Conservation (phyloP, 2,888 invertebrate genomes). For the Dinocampus coccinellae region DNA sequence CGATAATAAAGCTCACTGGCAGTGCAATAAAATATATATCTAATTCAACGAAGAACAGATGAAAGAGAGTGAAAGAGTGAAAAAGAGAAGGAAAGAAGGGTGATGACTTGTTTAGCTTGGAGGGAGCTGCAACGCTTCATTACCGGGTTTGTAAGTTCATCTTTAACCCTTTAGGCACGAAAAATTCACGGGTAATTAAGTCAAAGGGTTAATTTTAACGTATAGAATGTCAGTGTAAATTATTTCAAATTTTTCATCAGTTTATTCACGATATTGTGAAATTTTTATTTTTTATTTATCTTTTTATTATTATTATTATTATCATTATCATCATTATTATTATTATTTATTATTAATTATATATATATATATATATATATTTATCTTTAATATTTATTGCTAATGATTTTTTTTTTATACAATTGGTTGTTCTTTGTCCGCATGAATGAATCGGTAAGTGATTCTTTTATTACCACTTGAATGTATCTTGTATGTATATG, state of each 20-base stretch:
- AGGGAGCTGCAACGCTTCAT: slow-evolving; percentile 61
- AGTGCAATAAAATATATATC: slow-evolving; percentile 65
- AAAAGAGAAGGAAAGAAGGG: slow-evolving; percentile 39
- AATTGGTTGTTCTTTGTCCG: not conserved
- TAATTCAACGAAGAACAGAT: no score
- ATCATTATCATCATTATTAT: not conserved
- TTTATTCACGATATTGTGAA: not conserved
- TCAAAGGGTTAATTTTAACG: slow-evolving; percentile 33
- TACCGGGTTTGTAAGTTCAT: slow-evolving; percentile 65
- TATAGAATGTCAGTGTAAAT: not conserved
- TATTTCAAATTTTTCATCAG: not conserved
- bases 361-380: no score
- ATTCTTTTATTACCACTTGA: slow-evolving; percentile 23
- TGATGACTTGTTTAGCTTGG: slow-evolving; percentile 65
- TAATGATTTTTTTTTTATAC: slow-evolving; percentile 20
- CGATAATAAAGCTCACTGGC: slow-evolving; percentile 60
- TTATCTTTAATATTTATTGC: no score
- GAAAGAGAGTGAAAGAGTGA: slow-evolving; percentile 54
- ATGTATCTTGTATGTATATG: slow-evolving; percentile 16
- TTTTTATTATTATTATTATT: not conserved
- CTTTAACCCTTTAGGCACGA: slow-evolving; percentile 62
- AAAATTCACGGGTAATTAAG: slow-evolving; percentile 62
- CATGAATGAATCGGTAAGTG: slow-evolving; percentile 28
- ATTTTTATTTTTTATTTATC: not conserved
- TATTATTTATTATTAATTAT: no score